Evolutionary conservation across 2,888 invertebrate species (phyloP).

Genomic region (Pterostichus niger): DNA sequence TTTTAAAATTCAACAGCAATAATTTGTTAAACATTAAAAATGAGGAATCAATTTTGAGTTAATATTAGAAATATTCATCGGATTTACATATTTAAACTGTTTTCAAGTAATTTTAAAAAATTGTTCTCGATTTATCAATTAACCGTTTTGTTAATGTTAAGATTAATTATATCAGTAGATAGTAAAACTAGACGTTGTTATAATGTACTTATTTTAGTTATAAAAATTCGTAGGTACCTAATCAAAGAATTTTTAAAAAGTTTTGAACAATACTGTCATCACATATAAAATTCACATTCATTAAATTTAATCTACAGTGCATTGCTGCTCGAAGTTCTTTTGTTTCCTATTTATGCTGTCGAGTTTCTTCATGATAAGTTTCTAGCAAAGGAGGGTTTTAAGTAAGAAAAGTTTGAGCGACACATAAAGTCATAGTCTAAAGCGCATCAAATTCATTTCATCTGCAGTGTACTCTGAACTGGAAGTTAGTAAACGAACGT

Average conservation of each 20-base stretch:
- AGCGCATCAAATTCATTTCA: constrained; percentile 25
- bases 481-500: background rate
- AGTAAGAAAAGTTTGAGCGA: constrained; percentile 21
- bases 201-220: too few species aligned
- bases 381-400: background rate
- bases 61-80: too few species aligned
- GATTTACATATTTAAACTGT: too few species aligned
- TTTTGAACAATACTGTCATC: background rate
- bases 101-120: too few species aligned
- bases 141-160: too few species aligned
- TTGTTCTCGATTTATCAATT: too few species aligned
- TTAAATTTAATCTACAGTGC: background rate
- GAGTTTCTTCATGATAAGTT: constrained; percentile 22
- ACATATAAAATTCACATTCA: background rate
- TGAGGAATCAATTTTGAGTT: too few species aligned
- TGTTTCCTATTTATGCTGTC: constrained; percentile 12
- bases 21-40: too few species aligned
- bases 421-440: constrained; percentile 6
- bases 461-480: constrained; percentile 5
- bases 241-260: background rate
- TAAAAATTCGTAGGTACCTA: background rate
- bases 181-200: too few species aligned
- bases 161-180: too few species aligned
- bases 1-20: too few species aligned
- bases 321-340: constrained; percentile 6